Conservation (phyloP, 2,113 vertebrate genomes). For the Pomatostomus ruficeps region DNA sequence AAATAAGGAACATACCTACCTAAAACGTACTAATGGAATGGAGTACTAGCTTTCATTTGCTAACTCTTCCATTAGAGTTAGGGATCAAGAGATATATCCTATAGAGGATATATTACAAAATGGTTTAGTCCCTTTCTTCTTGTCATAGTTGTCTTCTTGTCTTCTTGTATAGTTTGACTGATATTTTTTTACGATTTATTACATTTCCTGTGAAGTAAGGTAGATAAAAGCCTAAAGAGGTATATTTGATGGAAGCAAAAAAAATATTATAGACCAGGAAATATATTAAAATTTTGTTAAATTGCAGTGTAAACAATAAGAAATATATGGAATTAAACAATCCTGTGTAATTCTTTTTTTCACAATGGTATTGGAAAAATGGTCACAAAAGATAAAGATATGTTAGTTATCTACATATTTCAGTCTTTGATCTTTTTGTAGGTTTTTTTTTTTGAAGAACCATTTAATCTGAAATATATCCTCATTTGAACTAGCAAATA, state of each 20-base stretch:
- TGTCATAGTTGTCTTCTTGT: no score
- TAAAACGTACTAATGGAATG: not conserved
- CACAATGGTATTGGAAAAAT: not conserved
- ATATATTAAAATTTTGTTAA: not conserved
- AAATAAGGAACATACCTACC: not conserved
- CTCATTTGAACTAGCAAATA: not conserved
- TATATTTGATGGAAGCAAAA: not conserved
- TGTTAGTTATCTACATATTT: not conserved
- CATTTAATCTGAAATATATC: not conserved
- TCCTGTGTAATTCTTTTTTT: not conserved
- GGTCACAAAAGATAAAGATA: not conserved
- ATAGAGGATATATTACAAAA: not conserved
- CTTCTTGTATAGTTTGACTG: not conserved
- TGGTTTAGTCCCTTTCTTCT: not conserved
- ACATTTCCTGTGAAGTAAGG: not conserved
- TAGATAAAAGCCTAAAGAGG: not conserved
- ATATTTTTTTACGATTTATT: not conserved
- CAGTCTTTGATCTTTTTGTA: not conserved
- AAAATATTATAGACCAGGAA: not conserved
- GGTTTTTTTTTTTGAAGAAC: not conserved
- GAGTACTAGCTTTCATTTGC: not conserved
- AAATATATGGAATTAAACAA: not conserved
- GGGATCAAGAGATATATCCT: not conserved
- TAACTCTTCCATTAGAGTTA: not conserved
- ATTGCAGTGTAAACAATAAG: not conserved